These are phyloP conservation scores for Arion vulgaris DNA, from an alignment of 1,140 invertebrate species.

Conservation along the genomic window DNA sequence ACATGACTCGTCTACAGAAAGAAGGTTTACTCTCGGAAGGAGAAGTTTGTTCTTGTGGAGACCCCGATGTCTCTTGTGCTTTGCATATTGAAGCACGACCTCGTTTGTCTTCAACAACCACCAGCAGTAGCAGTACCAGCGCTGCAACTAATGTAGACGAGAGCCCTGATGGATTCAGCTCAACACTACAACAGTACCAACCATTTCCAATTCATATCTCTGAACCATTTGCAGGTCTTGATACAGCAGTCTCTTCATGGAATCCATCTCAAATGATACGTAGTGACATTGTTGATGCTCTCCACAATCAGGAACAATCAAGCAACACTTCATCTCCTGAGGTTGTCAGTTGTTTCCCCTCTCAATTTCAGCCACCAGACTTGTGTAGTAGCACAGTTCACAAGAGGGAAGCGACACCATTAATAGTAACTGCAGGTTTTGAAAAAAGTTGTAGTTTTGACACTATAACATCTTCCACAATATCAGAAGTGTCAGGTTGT, in stretches of 20 bases:
- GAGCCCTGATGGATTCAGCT: background rate
- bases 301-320: background rate
- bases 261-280: background rate
- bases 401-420: background rate
- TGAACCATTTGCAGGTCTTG: background rate
- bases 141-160: conserved; percentile 3
- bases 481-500: background rate
- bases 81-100: background rate
- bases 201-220: background rate
- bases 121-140: conserved; percentile 20
- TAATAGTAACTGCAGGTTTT: background rate
- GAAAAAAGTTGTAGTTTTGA: background rate
- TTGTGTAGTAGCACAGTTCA: background rate
- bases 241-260: background rate
- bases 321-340: background rate
- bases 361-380: background rate
- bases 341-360: background rate
- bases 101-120: background rate
- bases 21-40: conserved; percentile 15
- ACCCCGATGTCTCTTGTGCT: background rate
- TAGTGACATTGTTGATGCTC: background rate
- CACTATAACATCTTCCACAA: background rate
- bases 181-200: background rate
- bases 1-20: background rate
- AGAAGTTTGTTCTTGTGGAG: conserved; percentile 12